Evolutionary conservation across 2,888 invertebrate genomes (phyloP), one percentile per base, ranked within the genome.

Genomic region (Drosophila affinis): DNA sequence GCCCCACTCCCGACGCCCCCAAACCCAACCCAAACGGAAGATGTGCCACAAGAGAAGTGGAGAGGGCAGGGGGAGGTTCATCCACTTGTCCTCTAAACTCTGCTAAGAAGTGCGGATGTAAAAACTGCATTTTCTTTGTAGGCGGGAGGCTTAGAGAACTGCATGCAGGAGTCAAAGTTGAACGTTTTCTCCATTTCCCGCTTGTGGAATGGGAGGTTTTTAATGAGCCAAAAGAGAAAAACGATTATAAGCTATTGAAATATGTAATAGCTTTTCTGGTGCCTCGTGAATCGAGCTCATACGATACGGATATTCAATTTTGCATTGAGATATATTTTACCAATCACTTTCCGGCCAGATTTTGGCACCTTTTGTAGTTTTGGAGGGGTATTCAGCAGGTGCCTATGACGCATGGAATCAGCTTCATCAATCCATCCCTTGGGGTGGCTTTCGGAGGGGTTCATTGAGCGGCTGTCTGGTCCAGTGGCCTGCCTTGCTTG

Each of bases 1-100:
- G 68, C 68, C 57, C 14, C 51, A 59, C 67, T 58, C 46, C 27
- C 45, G 12, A 12, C 34, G 5, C 34, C 10, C 52, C 52, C 52
- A 39, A 44, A n/a, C 21, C 18, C 27, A 18, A 6, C 24, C 24
- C 4, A 47, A 47, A 14, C 5, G n/a, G 10, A 14, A 39, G 51
- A 39, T 7, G 39, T 7, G 39, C 39, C 39, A 39, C 39, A 39
- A 3, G 12, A 34, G 34, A 4, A 5, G 5, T 1, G 9, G 14
- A 14, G 1, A 1, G 12, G 3, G 5, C 5, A 24, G 12, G 34
- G 34, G 34, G 2, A 3, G 39, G 14, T 39, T 14, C 6, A 2
- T 6, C 14, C 14, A 2, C 39, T 12, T 6, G 2, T 2, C 24
- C 24, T 3, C 39, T 39, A 39, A 39, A 6, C 39, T 14, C 14